phyloP scores from a whole-genome alignment of 2,797 vertebrate genomes.

The Helicolenus hilgendorfi region DNA sequence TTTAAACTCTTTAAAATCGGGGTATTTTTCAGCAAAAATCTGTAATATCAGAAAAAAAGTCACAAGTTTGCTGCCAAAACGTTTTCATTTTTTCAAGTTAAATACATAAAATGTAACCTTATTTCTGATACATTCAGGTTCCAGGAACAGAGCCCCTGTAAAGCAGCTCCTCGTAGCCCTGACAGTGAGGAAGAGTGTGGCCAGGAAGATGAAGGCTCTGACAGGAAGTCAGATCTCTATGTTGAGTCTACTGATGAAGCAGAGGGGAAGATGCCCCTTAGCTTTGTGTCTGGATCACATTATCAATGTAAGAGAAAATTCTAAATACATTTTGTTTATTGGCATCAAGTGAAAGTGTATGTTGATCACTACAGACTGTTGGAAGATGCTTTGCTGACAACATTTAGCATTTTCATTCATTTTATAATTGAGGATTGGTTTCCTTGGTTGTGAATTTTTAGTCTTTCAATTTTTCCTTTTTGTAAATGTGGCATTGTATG shows the following conservation, averaged over 20 bases:
- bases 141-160: conserved; percentile 20
- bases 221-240: background rate
- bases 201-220: background rate
- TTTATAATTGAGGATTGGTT: background rate
- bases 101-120: background rate
- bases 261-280: background rate
- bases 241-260: background rate
- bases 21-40: background rate
- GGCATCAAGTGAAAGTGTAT: background rate
- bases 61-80: background rate
- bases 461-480: background rate
- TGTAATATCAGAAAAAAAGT: background rate
- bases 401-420: background rate
- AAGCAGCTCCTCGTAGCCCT: background rate
- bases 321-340: background rate
- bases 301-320: conserved; percentile 22
- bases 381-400: background rate
- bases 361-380: background rate
- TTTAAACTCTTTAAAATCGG: background rate
- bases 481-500: background rate
- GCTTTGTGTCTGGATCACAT: background rate
- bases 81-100: background rate
- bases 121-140: conserved; percentile 43
- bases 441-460: background rate
- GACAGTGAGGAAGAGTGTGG: conserved; percentile 22